Evolutionary conservation across 2,888 invertebrate species (phyloP).

Genomic region (Helleia helle): DNA sequence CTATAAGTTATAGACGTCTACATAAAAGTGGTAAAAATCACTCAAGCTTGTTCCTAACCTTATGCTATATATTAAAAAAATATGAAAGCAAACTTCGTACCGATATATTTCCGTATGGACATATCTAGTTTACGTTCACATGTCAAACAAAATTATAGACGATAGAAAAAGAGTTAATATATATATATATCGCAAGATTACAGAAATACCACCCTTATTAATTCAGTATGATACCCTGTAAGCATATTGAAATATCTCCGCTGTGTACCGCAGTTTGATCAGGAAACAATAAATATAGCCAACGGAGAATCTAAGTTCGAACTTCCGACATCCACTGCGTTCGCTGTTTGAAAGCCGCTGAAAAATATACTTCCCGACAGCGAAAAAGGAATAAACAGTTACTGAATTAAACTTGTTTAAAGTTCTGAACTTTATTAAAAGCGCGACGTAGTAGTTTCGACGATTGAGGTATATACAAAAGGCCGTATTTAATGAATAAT

Average conservation of each 20-base stretch:
- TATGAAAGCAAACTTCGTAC: too few species aligned
- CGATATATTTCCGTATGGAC: too few species aligned
- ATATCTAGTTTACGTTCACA: too few species aligned
- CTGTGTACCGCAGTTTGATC: neutral
- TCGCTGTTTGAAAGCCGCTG: conserved; percentile 12
- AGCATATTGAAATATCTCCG: neutral
- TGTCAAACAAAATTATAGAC: too few species aligned
- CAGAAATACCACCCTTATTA: too few species aligned
- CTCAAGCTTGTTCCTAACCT: too few species aligned
- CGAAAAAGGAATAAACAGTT: conserved; percentile 17
- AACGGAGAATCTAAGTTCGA: conserved; percentile 5
- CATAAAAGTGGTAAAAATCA: too few species aligned
- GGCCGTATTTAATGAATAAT: conserved; percentile 1
- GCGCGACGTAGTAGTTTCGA: conserved; percentile 15
- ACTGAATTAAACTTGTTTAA: conserved; percentile 17
- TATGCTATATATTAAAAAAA: too few species aligned
- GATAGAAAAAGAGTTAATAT: too few species aligned
- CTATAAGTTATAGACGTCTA: too few species aligned
- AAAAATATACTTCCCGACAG: conserved; percentile 17
- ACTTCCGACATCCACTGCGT: conserved; percentile 8
- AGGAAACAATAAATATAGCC: conserved; percentile 12
- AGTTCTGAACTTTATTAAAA: conserved; percentile 20
- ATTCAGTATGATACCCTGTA: too few species aligned
- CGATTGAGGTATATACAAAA: conserved; percentile 3
- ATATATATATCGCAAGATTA: too few species aligned